Percentiles rank a stretch among this genome's conserved stretches.
These are phyloP conservation scores for Philantomba maxwellii DNA, from an alignment of 2,113 vertebrate species.

Conservation along the genomic window DNA sequence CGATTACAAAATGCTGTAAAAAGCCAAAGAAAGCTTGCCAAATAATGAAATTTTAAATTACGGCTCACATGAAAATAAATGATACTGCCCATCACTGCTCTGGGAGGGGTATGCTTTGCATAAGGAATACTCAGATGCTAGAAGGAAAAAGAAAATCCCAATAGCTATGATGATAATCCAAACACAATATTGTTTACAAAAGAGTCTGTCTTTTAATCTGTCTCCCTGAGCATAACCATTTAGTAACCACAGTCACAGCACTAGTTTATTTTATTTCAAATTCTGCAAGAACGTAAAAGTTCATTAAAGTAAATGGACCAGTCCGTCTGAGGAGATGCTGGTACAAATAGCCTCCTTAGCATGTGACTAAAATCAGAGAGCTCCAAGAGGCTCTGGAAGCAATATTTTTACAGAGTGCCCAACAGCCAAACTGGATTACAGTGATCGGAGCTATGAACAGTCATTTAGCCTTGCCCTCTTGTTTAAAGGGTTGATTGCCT, in stretches of 20 bases:
- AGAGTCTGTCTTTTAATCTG: conserved; percentile 41
- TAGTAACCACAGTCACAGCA: conserved; percentile 51
- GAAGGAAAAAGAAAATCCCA: conserved; percentile 47
- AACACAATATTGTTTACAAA: conserved; percentile 31
- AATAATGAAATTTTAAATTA: conserved; percentile 65
- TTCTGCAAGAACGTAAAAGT: conserved; percentile 44
- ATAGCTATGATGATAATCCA: conserved; percentile 20
- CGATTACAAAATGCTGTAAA: conserved; percentile 58
- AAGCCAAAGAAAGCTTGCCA: conserved; percentile 50
- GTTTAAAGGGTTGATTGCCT: conserved; percentile 31
- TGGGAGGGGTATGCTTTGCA: background rate
- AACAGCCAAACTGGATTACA: conserved; percentile 61
- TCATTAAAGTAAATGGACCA: conserved; percentile 37
- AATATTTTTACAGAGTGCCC: conserved; percentile 46
- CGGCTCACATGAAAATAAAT: conserved; percentile 65
- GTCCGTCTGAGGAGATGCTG: conserved; percentile 49
- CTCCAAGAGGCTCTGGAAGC: conserved; percentile 45
- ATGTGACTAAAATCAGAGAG: conserved; percentile 66
- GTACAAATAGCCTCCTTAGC: conserved; percentile 77
- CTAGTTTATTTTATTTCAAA: conserved; percentile 60
- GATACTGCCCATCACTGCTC: conserved; percentile 43
- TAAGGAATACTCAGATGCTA: conserved; percentile 39
- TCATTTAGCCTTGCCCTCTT: conserved; percentile 28
- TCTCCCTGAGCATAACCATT: conserved; percentile 18
- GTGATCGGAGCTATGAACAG: conserved; percentile 22